Evolutionary conservation across 1,140 invertebrate genomes (phyloP).

Genomic region (Ceratina australensis): DNA sequence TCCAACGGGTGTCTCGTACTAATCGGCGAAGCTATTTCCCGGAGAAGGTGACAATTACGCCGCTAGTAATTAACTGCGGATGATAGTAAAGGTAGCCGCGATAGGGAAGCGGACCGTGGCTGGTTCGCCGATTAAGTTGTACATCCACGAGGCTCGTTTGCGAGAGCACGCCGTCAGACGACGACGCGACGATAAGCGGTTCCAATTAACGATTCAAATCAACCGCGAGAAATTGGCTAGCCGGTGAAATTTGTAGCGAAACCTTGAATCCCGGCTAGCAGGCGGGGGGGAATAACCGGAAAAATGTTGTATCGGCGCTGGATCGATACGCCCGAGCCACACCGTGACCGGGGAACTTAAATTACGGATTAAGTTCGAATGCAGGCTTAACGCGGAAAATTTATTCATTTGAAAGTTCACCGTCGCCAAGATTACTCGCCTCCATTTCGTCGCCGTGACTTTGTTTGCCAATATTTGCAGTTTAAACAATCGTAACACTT

Average conservation of each 20-base stretch:
- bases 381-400: conserved; percentile 27
- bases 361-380: conserved; percentile 35
- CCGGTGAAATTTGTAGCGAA: conserved; percentile 30
- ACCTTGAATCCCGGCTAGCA: background rate
- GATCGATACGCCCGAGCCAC: conserved; percentile 16
- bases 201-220: conserved; percentile 63
- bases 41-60: conserved; percentile 57
- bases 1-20: conserved; percentile 14
- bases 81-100: conserved; percentile 38
- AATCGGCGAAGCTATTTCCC: conserved; percentile 39
- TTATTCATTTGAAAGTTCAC: conserved; percentile 32
- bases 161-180: conserved; percentile 10
- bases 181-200: conserved; percentile 57
- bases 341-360: conserved; percentile 29
- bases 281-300: too few relatives aligned
- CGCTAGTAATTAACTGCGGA: conserved; percentile 53
- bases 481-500: conserved; percentile 14
- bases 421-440: conserved; percentile 19
- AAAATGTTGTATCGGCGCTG: background rate
- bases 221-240: conserved; percentile 52
- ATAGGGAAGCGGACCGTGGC: background rate
- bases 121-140: conserved; percentile 46
- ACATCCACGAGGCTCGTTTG: conserved; percentile 25
- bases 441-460: background rate
- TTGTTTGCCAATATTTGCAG: conserved; percentile 40